A percentile compares a stretch with the other conserved stretches of the same genome.
Conservation (phyloP, 2,797 vertebrate species). For the Characodon lateralis region DNA sequence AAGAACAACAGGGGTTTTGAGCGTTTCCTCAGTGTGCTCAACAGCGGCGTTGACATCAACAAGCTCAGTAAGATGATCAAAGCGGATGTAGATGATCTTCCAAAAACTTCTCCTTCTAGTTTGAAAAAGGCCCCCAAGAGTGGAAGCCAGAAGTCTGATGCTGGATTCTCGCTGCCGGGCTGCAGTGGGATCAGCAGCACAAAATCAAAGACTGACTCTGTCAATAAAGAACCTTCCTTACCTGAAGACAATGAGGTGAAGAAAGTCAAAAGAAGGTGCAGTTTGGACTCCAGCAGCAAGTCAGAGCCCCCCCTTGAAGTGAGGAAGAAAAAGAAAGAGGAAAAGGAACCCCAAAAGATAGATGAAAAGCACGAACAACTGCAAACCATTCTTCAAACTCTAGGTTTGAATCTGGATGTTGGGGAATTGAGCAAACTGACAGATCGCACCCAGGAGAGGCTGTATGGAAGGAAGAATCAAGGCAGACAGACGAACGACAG, state of each 20-base stretch:
- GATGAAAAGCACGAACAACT: conserved; percentile 52
- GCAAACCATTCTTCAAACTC: conserved; percentile 61
- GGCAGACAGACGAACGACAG: not conserved
- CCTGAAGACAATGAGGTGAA: conserved; percentile 3
- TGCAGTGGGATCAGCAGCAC: not conserved
- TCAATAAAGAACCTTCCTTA: not conserved
- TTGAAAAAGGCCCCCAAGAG: not conserved
- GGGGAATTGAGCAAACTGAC: conserved; percentile 61
- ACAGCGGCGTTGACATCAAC: conserved; percentile 73
- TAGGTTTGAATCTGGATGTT: conserved; percentile 63
- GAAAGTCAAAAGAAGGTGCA: not conserved
- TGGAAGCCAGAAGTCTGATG: not conserved
- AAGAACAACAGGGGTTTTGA: conserved; percentile 54
- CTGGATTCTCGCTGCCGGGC: not conserved
- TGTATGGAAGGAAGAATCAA: conserved; percentile 58
- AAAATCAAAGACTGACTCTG: not conserved
- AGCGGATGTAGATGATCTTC: conserved; percentile 34
- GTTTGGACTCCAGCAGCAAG: not conserved
- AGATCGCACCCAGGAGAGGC: conserved; percentile 65
- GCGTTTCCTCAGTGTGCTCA: conserved; percentile 74
- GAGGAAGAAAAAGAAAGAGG: conserved; percentile 24
- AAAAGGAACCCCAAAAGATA: conserved; percentile 4
- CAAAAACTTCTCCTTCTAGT: not conserved
- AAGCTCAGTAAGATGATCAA: conserved; percentile 62
- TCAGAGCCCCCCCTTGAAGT: conserved; percentile 14